Base-by-base conservation (phyloP, 2,888 invertebrate species). In the Heliconius charithonia region DNA sequence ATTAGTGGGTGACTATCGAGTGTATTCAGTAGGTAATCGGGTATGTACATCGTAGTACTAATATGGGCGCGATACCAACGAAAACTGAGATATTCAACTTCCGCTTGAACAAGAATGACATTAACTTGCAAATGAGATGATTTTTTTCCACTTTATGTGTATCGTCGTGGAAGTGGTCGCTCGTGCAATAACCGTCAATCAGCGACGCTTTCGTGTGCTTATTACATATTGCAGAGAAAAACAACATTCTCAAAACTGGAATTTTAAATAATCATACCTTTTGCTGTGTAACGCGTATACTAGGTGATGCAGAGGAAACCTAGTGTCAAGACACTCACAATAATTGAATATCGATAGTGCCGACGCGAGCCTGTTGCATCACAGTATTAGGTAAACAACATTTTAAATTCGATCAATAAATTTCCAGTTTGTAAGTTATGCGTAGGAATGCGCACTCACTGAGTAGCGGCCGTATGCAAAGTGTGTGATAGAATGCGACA, bases 101-200 rank as follows among this genome's bases (percentile, higher is more conserved):
- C 75, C 75, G 75, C 51, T 70, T 29, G 73, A 65, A 62, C 56
- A 66, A 75, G 70, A 69, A 74, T 56, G 59, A 77, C 67, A 80
- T 77, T 80, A 77, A 80, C 80, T 80, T 80, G 80, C 80, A 80
- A 80, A 80, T 80, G 77, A 80, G 80, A 37, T 37, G 75, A 72
- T 71, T 72, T 66, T 71, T 75, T 66, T 29, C 70, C 41, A 69
- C 22, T 71, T 67, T 29, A 51, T 69, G 69, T 69, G 69, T 37
- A 45, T 37, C 76, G 59, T 63, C 63, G 66, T 51, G 45, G 69
- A 74, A 66, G 62, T 74, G 70, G 74, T 51, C 69, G 51, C 65
- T 51, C 62, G 41, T 63, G 66, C 74, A 74, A 71, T 75, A 74
- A 79, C 41, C 79, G 77, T 77, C 70, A 62, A 77, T 74, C 79